A percentile compares a stretch with the other conserved stretches of the same genome.
Evolutionary conservation across 2,888 invertebrate genomes (phyloP).

Genomic region (Xylota sylvarum): DNA sequence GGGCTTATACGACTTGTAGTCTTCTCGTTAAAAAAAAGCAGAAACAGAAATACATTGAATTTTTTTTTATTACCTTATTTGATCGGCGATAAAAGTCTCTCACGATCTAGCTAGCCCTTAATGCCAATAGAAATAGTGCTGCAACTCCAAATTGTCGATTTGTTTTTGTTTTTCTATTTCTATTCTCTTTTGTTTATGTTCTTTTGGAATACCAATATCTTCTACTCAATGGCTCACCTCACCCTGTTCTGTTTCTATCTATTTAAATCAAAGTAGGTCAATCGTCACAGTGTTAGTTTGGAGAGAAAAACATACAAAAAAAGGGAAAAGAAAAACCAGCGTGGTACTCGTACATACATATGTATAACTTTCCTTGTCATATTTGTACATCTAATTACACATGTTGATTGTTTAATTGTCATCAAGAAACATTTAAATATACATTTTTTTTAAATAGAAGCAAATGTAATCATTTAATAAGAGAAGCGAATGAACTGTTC

Average conservation of each 20-base stretch:
- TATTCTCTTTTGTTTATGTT: slow-evolving; percentile 2
- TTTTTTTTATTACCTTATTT: not conserved
- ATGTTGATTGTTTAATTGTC: slow-evolving; percentile 12
- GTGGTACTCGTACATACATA: slow-evolving; percentile 7
- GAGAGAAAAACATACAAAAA: not conserved
- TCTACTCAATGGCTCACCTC: not conserved
- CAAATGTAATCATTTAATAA: not conserved
- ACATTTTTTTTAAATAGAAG: not conserved
- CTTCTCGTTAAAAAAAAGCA: too few relatives aligned
- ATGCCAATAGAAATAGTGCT: not conserved
- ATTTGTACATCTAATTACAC: not conserved
- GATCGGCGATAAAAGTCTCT: slow-evolving; percentile 3
- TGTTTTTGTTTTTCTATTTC: not conserved
- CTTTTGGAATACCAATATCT: not conserved
- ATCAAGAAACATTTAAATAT: not conserved
- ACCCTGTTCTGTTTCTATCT: slow-evolving; percentile 29
- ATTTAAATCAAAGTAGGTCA: slow-evolving; percentile 46
- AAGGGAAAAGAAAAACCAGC: slow-evolving; percentile 1
- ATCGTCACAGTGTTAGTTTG: slow-evolving; percentile 47
- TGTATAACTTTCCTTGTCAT: not conserved
- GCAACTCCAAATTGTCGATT: not conserved
- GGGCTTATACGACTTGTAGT: not conserved
- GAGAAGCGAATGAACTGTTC: slow-evolving; percentile 26
- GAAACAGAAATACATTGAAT: not conserved
- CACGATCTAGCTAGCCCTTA: not conserved